phyloP scores from a whole-genome alignment of 92 coral and sea anemone genomes.

The Pocillopora meandrina region DNA sequence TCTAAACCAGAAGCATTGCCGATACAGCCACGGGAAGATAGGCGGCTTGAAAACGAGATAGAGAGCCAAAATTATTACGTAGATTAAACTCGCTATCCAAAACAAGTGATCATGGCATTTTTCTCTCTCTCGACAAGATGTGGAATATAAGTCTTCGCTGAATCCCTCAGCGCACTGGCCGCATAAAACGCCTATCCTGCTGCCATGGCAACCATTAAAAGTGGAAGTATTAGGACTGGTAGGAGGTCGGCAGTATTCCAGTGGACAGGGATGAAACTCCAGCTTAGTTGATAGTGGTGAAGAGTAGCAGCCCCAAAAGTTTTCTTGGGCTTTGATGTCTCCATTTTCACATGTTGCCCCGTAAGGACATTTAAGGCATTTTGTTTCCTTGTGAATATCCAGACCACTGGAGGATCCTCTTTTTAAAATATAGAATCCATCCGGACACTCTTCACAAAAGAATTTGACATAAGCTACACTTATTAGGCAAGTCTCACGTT shows the following conservation, averaged over 20 bases:
- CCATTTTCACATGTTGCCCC: constrained; percentile 40
- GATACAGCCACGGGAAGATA: constrained; percentile 24
- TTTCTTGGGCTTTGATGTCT: constrained; percentile 34
- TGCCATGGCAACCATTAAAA: constrained; percentile 57
- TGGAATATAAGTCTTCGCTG: constrained; percentile 49
- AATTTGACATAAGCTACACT: constrained; percentile 21
- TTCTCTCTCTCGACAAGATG: constrained; percentile 35
- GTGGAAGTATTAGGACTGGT: background rate
- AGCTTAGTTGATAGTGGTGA: constrained; percentile 4
- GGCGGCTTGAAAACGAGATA: constrained; percentile 56
- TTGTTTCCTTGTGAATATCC: background rate
- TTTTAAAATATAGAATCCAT: constrained; percentile 47
- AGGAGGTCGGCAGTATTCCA: constrained; percentile 33
- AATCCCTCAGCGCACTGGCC: constrained; percentile 55
- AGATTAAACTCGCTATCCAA: constrained; percentile 33
- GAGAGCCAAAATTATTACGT: constrained; percentile 27
- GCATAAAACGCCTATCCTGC: constrained; percentile 59
- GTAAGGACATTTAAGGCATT: constrained; percentile 35
- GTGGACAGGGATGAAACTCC: constrained; percentile 55
- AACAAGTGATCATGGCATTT: constrained; percentile 54
- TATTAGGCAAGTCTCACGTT: constrained; percentile 1
- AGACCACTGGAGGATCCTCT: constrained; percentile 29
- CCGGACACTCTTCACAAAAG: constrained; percentile 45
- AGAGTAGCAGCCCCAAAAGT: constrained; percentile 56
- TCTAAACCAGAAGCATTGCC: constrained; percentile 29